Evolutionary conservation across 2,888 invertebrate species (phyloP), one percentile per base, ranked within the genome.

Genomic region (Ischnura elegans): DNA sequence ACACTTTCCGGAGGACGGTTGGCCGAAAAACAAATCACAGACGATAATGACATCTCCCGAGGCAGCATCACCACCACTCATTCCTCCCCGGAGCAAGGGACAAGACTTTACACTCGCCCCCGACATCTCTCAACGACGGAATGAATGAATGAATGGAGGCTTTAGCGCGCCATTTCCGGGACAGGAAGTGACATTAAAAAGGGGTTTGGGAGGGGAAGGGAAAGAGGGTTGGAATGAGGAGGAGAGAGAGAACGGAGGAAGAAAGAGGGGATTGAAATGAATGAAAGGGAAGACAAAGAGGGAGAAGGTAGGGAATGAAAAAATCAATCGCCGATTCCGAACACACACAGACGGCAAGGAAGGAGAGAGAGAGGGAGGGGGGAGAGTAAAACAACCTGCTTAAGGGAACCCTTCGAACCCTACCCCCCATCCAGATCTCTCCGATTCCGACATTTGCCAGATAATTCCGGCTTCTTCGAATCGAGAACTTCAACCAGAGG

Each of bases 381-480:
- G 61, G 47, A 47, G 47, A 47, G 16, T 10, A 47, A 16, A 47
- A 16, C 6, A 47, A 16, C 16, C 47, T 47, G 47, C 47, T 47
- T 6, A 47, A 47, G n/a, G n/a, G n/a, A 8, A 25, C 61, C 61
- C 61, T 61, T 61, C 6, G 51, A 51, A 19, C n/a, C 61, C 61
- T 0, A 19, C n/a, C 61, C 61, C 0, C 61, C n/a, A 61, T 6
- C 61, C 0, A 25, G 4, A 61, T 6, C n/a, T 10, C 61, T 25
- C 29, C 76, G 55, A 36, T 43, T 21, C 90, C 66, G 21, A 66
- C 90, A 90, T 66, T 87, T 66, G 42, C 90, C 90, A 90, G 90
- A 90, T 90, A 43, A 90, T 90, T 61, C 66, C 66, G 90, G 66
- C 61, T 90, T 90, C 90, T 90, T 90, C 55, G 90, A 90, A 29